phyloP scores from a whole-genome alignment of 2,888 invertebrate species.

The Rhabditoides inermis region DNA sequence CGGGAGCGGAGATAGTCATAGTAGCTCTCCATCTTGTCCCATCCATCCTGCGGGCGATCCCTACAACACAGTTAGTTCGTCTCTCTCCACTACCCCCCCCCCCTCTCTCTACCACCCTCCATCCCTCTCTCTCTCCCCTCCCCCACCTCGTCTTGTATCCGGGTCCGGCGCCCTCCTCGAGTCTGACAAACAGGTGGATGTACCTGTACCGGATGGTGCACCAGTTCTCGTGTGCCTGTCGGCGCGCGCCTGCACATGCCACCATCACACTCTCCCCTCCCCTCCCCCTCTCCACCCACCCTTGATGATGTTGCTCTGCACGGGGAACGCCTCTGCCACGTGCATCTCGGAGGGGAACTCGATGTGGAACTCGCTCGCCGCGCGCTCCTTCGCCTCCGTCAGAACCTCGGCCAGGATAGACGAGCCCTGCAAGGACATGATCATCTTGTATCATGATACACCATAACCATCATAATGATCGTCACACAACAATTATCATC shows the following conservation, averaged over 20 bases:
- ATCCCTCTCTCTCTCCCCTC: too few relatives aligned
- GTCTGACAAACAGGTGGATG: constrained; percentile 45
- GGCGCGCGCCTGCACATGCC: constrained; percentile 23
- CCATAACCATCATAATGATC: not conserved
- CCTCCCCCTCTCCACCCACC: constrained; percentile 10
- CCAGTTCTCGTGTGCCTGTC: constrained; percentile 49
- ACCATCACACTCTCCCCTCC: not conserved
- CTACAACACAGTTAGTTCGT: too few relatives aligned
- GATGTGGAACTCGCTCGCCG: constrained; percentile 44
- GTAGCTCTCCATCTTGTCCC: constrained; percentile 46
- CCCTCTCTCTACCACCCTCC: too few relatives aligned
- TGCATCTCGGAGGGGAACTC: constrained; percentile 43
- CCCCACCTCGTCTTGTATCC: too few relatives aligned
- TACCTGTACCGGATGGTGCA: constrained; percentile 41
- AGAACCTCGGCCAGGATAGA: constrained; percentile 36
- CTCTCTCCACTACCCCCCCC: too few relatives aligned
- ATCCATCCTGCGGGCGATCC: constrained; percentile 25
- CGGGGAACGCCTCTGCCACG: constrained; percentile 46
- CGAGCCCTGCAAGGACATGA: constrained; percentile 13
- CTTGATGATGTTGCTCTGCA: constrained; percentile 46
- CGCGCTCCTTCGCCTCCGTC: constrained; percentile 39
- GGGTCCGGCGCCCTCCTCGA: constrained; percentile 49
- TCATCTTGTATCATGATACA: not conserved
- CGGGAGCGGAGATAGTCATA: constrained; percentile 42
- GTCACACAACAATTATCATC: not conserved